A percentile compares a stretch with the other conserved stretches of the same genome.
Conservation (phyloP, 2,113 vertebrate species). For the Aptenodytes patagonicus region DNA sequence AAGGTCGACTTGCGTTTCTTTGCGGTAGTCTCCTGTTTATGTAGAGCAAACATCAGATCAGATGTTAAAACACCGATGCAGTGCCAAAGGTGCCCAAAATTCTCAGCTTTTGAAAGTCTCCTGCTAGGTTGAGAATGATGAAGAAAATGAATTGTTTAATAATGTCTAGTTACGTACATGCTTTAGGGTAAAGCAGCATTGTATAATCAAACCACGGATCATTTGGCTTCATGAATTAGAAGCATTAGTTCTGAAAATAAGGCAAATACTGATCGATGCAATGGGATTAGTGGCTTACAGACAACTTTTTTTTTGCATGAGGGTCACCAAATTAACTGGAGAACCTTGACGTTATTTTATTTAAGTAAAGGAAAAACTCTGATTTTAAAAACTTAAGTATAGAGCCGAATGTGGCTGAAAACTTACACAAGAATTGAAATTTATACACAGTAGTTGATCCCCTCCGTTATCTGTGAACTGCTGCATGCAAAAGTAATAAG, state of each 20-base stretch:
- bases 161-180: background rate
- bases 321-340: background rate
- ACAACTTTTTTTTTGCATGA: background rate
- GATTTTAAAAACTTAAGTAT: background rate
- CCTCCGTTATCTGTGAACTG: background rate
- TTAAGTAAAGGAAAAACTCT: background rate
- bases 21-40: background rate
- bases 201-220: background rate
- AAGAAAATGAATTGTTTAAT: background rate
- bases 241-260: background rate
- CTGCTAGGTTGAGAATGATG: background rate
- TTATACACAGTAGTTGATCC: background rate
- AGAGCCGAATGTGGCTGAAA: background rate
- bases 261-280: background rate
- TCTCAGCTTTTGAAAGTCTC: background rate
- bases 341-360: background rate
- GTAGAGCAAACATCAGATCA: background rate
- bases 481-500: background rate
- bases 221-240: background rate
- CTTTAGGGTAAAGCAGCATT: background rate
- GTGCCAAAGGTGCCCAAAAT: background rate
- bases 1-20: background rate
- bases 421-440: background rate
- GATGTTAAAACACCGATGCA: background rate
- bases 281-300: background rate